phyloP scores from a whole-genome alignment of 2,797 vertebrate species.

The Coendou prehensilis region DNA sequence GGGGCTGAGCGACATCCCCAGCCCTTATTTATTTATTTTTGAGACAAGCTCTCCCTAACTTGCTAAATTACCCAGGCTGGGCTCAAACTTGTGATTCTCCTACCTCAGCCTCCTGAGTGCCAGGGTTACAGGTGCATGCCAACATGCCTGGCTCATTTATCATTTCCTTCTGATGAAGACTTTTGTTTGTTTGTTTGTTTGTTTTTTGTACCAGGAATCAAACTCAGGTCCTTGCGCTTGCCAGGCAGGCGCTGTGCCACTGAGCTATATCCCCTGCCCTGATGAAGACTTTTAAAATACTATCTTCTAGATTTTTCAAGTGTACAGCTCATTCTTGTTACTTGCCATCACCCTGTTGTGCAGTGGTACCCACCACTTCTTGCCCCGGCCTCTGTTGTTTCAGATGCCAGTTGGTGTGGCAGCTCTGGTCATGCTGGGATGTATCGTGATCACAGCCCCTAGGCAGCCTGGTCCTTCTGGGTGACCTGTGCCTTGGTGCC shows the following conservation, averaged over 20 bases:
- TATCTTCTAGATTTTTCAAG: neutral
- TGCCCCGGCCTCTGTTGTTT: neutral
- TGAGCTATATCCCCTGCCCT: too few relatives aligned
- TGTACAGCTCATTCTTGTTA: too few relatives aligned
- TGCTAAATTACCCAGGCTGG: neutral
- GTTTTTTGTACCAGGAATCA: too few relatives aligned
- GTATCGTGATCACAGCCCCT: neutral
- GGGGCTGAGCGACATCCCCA: neutral
- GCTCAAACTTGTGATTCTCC: neutral
- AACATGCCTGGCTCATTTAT: neutral
- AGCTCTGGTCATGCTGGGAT: neutral
- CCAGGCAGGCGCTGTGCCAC: too few relatives aligned
- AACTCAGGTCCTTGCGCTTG: too few relatives aligned
- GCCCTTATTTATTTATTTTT: neutral
- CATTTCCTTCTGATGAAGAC: neutral
- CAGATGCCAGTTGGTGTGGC: neutral
- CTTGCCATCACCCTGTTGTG: too few relatives aligned
- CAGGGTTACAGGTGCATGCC: neutral
- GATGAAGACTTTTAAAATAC: neutral
- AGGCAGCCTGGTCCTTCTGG: neutral
- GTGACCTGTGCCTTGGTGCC: neutral
- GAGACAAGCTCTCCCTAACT: neutral
- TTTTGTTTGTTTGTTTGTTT: neutral
- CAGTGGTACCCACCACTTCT: neutral
- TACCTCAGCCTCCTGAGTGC: neutral